Percentiles rank a stretch among this genome's conserved stretches.
Evolutionary conservation across 37 sponge, comb jelly and placozoan genomes (phyloP).

Genomic region (Halisarca cf. caerulea): DNA sequence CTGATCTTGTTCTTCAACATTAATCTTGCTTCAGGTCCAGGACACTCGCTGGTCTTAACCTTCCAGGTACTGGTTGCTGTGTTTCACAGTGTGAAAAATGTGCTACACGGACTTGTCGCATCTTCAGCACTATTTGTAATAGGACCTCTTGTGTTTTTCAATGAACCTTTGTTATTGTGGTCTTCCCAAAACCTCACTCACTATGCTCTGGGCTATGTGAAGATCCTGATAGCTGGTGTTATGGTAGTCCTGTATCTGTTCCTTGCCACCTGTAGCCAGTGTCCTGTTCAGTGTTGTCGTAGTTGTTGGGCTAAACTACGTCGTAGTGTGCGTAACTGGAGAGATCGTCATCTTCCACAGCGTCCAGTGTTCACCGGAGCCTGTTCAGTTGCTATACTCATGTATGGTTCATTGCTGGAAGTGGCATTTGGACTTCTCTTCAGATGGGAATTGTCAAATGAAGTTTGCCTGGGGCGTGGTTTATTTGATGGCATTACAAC

Average conservation of each 20-base stretch:
- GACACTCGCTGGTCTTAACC: conserved; percentile 5
- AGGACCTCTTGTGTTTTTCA: neutral
- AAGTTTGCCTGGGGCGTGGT: no score
- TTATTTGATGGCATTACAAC: no score
- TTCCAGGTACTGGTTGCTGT: neutral
- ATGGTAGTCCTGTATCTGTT: neutral
- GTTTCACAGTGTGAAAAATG: no score
- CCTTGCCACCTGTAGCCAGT: neutral
- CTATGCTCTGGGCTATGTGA: neutral
- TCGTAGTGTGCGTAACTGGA: neutral
- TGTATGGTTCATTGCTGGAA: neutral
- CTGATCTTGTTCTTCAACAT: conserved; percentile 18
- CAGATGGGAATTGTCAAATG: no score
- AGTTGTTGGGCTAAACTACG: neutral
- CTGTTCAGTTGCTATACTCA: neutral
- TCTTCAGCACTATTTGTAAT: neutral
- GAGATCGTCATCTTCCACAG: neutral
- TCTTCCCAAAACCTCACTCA: neutral
- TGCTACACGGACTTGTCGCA: no score
- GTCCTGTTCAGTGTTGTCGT: neutral
- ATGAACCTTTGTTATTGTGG: neutral
- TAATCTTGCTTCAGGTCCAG: conserved; percentile 11
- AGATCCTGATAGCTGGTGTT: neutral
- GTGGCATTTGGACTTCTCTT: neutral
- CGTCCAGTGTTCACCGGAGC: neutral